Evolutionary conservation across 2,113 vertebrate species (phyloP).

Genomic region (Argyrosomus japonicus): DNA sequence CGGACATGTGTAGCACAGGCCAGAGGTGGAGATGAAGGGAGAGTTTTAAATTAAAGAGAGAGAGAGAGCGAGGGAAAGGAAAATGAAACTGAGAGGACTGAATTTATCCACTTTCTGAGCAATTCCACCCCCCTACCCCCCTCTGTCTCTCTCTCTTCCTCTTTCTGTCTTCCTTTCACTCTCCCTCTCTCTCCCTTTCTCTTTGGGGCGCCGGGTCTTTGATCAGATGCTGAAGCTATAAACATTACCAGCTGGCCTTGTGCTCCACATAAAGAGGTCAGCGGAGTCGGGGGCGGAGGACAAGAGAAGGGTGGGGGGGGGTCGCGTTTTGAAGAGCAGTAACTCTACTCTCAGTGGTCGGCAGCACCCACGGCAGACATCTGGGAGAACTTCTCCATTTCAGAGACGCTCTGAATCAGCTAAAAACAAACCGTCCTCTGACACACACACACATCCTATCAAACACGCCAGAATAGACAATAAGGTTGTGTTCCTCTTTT

Average conservation of each 20-base stretch:
- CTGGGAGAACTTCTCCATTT: constrained; percentile 83
- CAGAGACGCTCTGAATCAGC: constrained; percentile 74
- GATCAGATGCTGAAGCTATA: constrained; percentile 81
- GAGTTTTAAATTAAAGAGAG: not conserved
- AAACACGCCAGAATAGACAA: constrained; percentile 58
- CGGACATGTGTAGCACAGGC: constrained; percentile 29
- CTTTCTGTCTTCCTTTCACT: constrained; percentile 39
- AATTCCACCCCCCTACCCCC: constrained; percentile 5
- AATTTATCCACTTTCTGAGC: constrained; percentile 33
- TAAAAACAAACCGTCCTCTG: constrained; percentile 64
- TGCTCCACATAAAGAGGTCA: constrained; percentile 76
- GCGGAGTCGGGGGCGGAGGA: constrained; percentile 48
- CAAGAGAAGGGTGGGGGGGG: not conserved
- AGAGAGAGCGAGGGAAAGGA: constrained; percentile 22
- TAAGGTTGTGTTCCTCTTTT: constrained; percentile 57
- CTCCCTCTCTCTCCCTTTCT: constrained; percentile 29
- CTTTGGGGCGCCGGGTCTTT: constrained; percentile 63
- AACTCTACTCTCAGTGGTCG: constrained; percentile 72
- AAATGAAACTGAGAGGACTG: constrained; percentile 49
- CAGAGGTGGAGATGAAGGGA: constrained; percentile 23
- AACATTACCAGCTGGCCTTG: constrained; percentile 83
- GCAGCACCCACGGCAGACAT: constrained; percentile 73
- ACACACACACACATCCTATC: constrained; percentile 12
- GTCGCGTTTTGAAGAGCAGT: constrained; percentile 62
- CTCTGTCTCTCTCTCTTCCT: constrained; percentile 41